Base-by-base conservation (phyloP, 2,797 vertebrate species). In the Oryzias dopingdopingensis region DNA sequence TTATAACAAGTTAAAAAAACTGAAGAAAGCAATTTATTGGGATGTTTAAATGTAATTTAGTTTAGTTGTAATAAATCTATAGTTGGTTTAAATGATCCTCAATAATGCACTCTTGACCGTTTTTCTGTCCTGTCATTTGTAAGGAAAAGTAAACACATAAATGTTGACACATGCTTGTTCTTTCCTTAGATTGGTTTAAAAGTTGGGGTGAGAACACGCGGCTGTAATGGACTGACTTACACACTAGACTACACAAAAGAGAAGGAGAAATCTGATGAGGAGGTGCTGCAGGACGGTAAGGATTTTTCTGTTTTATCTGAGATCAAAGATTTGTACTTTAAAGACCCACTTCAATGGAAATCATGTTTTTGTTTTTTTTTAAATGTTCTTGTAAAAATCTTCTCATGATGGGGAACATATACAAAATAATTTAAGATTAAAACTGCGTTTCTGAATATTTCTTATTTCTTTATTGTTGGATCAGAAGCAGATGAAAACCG, bases 191-290 rank as follows among this genome's bases (percentile, higher is more conserved):
- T 98, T 49, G 96, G 94, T 16, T 84, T 99, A 65, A 98, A 95
- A 87, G 95, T 98, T 12, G 96, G 95, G 3, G 97, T 99, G 56
- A 93, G 94, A 73, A 99, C 97, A 26, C 93, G 97, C 55, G 97
- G 97, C 59, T 99, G 97, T 80, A 99, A 98, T 74, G 97, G 97
- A 22, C 92, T 99, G 65, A 97, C 96, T 6, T 99, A 99, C 63
- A 98, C 94, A 0, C 87, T 99, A 70, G 93, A 98, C 70, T 99
- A 98, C 62, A 93, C 95, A 8, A 96, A 94, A 72, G 92, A 94
- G 0, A 98, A 89, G 81, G 94, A 93, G 65, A 91, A 93, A 56
- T 95, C 95, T 23, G 97, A 99, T 57, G 97, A 99, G 90, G 96
- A 98, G 80, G 97, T 99, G 45, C 46, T 95, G 62, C 96, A 99